A percentile compares a stretch with the other conserved stretches of the same genome.
phyloP scores from a whole-genome alignment of 2,113 vertebrate genomes.

The Apus apus region DNA sequence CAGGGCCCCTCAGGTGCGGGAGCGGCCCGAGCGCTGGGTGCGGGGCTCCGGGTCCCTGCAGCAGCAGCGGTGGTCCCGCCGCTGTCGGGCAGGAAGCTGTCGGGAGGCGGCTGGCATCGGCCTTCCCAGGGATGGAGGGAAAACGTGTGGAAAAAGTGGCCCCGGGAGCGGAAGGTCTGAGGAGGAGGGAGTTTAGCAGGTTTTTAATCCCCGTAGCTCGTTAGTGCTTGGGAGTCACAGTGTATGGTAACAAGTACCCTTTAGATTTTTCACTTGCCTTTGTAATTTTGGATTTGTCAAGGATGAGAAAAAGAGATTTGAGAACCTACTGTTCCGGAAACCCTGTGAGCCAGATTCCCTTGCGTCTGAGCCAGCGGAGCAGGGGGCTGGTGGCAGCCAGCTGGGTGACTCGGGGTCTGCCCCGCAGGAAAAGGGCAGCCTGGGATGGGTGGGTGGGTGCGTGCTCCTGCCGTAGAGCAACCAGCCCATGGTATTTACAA shows the following conservation, averaged over 20 bases:
- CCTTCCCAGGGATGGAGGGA: background rate
- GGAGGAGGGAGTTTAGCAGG: too few relatives aligned
- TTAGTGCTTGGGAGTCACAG: background rate
- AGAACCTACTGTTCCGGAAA: background rate
- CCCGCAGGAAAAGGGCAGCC: background rate
- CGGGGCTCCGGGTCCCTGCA: too few relatives aligned
- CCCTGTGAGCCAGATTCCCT: accelerated
- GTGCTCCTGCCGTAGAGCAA: background rate
- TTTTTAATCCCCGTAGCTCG: background rate
- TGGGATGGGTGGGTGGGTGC: background rate
- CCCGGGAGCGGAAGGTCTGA: background rate
- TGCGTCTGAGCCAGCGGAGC: background rate
- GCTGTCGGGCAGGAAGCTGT: background rate
- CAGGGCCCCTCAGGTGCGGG: background rate
- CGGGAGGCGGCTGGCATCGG: background rate
- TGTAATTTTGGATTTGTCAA: background rate
- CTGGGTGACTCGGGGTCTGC: background rate
- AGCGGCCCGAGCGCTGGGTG: background rate
- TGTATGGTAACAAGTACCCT: background rate
- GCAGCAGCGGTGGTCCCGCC: too few relatives aligned
- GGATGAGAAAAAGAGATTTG: background rate
- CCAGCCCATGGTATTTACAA: background rate
- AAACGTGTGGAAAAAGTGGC: background rate
- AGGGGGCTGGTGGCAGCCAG: background rate
- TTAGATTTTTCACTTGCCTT: background rate